These are phyloP conservation scores for Campylorhamphus procurvoides DNA, from an alignment of 2,113 vertebrate genomes.

Conservation along the genomic window DNA sequence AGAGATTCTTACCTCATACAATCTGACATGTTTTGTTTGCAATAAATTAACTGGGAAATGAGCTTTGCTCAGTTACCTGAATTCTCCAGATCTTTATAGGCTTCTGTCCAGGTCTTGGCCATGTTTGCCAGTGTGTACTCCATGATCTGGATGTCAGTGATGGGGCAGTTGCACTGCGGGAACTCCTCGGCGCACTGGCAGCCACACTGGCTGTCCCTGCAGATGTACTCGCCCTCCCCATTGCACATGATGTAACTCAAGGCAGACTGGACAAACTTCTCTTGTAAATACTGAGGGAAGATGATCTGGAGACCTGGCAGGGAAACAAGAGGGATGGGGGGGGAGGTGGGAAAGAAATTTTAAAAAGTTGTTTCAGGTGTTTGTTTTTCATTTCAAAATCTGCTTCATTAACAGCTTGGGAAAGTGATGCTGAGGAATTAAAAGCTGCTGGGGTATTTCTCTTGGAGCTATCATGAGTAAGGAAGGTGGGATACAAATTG, in stretches of 20 bases:
- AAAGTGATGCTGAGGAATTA: background rate
- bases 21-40: background rate
- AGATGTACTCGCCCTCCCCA: constrained; percentile 94
- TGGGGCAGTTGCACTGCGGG: constrained; percentile 98
- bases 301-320: constrained; percentile 94
- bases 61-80: constrained; percentile 81
- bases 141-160: constrained; percentile 98
- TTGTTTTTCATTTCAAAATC: background rate
- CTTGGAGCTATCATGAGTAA: background rate
- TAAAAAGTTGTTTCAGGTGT: background rate
- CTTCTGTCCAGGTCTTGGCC: constrained; percentile 91
- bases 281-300: constrained; percentile 97
- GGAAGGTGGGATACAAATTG: background rate
- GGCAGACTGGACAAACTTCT: constrained; percentile 98
- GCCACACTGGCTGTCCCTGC: constrained; percentile 90
- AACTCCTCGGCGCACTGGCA: constrained; percentile 94
- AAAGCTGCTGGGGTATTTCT: background rate
- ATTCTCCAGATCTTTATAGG: constrained; percentile 97
- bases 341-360: too few species aligned
- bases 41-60: background rate
- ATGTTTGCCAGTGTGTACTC: constrained; percentile 92
- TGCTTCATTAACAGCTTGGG: constrained; percentile 48
- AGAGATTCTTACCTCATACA: background rate
- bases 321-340: background rate
- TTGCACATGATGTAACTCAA: constrained; percentile 99